Evolutionary conservation across 2,797 vertebrate genomes (phyloP).

Genomic region (Gambelia wislizenii): DNA sequence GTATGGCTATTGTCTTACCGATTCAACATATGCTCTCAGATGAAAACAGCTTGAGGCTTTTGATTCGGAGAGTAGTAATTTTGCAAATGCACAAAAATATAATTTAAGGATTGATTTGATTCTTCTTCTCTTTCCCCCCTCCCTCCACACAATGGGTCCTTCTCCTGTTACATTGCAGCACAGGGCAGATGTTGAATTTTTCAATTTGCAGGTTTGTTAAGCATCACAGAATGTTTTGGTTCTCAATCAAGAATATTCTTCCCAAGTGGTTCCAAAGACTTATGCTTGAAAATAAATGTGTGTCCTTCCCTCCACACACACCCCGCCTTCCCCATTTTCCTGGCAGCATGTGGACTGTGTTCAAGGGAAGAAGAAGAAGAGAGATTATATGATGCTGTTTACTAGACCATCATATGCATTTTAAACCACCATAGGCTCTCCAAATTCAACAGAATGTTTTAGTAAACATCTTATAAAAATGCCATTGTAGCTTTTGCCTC

Average conservation of each 20-base stretch:
- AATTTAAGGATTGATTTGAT: conserved; percentile 78
- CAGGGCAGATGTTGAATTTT: conserved; percentile 82
- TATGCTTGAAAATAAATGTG: conserved; percentile 78
- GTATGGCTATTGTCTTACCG: conserved; percentile 60
- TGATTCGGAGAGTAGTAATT: conserved; percentile 76
- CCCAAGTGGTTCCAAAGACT: conserved; percentile 83
- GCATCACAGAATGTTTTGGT: conserved; percentile 85
- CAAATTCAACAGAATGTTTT: conserved; percentile 32
- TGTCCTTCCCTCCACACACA: conserved; percentile 65
- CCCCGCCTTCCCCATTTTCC: conserved; percentile 40
- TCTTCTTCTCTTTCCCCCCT: conserved; percentile 47
- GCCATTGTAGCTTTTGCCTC: neutral
- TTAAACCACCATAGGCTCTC: conserved; percentile 48
- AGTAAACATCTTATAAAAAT: conserved; percentile 31
- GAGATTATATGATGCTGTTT: conserved; percentile 63
- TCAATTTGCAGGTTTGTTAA: conserved; percentile 88
- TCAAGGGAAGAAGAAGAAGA: conserved; percentile 59
- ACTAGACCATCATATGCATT: conserved; percentile 56
- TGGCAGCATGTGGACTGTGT: conserved; percentile 69
- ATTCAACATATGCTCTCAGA: conserved; percentile 69
- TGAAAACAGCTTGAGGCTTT: conserved; percentile 77
- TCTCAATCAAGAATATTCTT: conserved; percentile 87
- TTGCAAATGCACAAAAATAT: conserved; percentile 77
- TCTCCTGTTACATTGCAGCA: conserved; percentile 71
- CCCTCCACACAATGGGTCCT: conserved; percentile 65